These are phyloP conservation scores for Sorex araneus DNA, from an alignment of 2,113 vertebrate species.

Conservation along the genomic window DNA sequence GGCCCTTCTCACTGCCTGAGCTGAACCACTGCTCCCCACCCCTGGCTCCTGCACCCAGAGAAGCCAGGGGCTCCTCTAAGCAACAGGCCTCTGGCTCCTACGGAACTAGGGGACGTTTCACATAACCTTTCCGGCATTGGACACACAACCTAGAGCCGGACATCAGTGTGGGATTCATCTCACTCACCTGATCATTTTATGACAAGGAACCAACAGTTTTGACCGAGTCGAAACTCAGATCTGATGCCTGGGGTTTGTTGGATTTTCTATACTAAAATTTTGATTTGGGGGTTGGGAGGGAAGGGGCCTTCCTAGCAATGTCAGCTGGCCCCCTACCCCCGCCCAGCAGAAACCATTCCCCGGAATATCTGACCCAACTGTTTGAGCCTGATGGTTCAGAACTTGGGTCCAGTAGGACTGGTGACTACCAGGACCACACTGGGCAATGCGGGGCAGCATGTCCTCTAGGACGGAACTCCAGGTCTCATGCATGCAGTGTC, in stretches of 20 bases:
- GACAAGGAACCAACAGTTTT: slow-evolving; percentile 30
- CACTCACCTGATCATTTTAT: neutral
- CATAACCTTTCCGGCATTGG: neutral
- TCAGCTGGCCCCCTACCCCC: too few relatives aligned
- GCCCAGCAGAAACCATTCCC: too few relatives aligned
- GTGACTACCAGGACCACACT: too few relatives aligned
- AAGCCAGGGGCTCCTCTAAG: too few relatives aligned
- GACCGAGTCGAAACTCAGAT: slow-evolving; percentile 7
- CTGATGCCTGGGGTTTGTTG: neutral
- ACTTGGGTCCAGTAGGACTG: too few relatives aligned
- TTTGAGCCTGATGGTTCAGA: too few relatives aligned
- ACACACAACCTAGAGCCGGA: neutral
- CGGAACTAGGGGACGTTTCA: neutral
- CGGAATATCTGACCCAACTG: too few relatives aligned
- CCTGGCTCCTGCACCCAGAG: neutral
- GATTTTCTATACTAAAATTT: slow-evolving; percentile 22
- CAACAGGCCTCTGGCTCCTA: neutral
- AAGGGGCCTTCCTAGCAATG: too few relatives aligned
- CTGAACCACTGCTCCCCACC: neutral
- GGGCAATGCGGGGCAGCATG: too few relatives aligned
- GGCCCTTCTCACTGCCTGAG: neutral
- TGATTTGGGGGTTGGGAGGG: neutral
- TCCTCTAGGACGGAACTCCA: too few relatives aligned
- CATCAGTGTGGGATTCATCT: neutral
- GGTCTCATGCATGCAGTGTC: too few relatives aligned